Evolutionary conservation across 2,888 invertebrate species (phyloP), one percentile per base, ranked within the genome.

Genomic region (Drosophila birchii): DNA sequence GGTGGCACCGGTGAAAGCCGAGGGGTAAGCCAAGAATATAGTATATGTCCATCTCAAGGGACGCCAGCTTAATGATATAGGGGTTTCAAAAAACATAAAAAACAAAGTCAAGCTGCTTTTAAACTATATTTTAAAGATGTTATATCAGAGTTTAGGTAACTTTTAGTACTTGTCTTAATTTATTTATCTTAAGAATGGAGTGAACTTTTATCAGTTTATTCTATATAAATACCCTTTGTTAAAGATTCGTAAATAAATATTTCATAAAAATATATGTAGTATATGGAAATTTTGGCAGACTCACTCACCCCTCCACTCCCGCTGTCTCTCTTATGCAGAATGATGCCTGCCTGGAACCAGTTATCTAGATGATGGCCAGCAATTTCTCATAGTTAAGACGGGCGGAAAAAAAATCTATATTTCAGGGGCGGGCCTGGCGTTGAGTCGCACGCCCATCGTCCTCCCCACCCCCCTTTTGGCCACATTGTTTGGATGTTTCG

Each of bases 361-460:
- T 56, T 59, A 59, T 53, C 59, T 51, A 54, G 57, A 58, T 58
- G 57, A 58, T 58, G 57, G 49, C 57, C 49, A 49, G 57, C 49
- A 58, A 58, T 58, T 58, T 58, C 49, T 58, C 57, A 49, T 58
- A 58, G 57, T 58, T 58, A 58, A 49, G 57, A 23, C n/a, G 23
- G 32, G n/a, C n/a, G n/a, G 34, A 2, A 32, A 57, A 55, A 54
- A 41, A 41, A 32, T 60, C 32, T 60, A 16, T 54, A 55, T 60
- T 39, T 39, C 56, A 55, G 60, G 54, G 57, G 57, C 55, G 60
- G 26, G 39, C 26, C 49, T 49, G 59, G 39, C 53, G 54, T 58
- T 49, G 49, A 58, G 61, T 56, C 56, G 58, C 44, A 63, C 43
- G 56, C 57, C 57, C 32, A 11, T 20, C 38, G 41, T 14, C 44